A percentile compares a stretch with the other conserved stretches of the same genome.
phyloP scores from a whole-genome alignment of 2,888 invertebrate species.

The Idaea aversata region DNA sequence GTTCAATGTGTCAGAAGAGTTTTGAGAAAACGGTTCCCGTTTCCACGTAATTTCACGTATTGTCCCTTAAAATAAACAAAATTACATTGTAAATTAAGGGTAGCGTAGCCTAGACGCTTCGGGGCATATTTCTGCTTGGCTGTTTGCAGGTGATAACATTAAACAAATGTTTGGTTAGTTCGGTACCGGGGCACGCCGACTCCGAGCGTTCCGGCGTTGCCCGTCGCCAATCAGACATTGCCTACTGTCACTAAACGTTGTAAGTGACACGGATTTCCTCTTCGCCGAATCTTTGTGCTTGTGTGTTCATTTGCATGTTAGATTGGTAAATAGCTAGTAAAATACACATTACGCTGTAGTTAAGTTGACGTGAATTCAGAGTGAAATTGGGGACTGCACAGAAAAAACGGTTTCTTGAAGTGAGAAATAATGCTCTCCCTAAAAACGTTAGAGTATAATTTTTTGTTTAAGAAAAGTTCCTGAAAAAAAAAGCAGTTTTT shows the following conservation, averaged over 20 bases:
- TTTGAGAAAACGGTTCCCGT: background rate
- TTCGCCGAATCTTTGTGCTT: background rate
- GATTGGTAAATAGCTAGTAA: background rate
- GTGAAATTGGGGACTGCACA: too few relatives aligned
- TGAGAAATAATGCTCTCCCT: too few relatives aligned
- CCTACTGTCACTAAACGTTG: constrained; percentile 56
- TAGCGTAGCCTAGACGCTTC: constrained; percentile 60
- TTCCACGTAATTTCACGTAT: background rate
- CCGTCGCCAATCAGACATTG: constrained; percentile 49
- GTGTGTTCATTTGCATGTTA: background rate
- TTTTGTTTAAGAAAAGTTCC: too few relatives aligned
- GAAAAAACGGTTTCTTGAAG: too few relatives aligned
- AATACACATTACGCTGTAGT: background rate
- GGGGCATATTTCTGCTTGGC: constrained; percentile 70
- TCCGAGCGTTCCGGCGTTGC: constrained; percentile 37
- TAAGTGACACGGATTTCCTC: constrained; percentile 45
- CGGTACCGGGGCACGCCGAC: constrained; percentile 66
- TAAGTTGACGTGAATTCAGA: background rate
- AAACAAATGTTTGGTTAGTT: constrained; percentile 79
- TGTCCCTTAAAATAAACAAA: constrained; percentile 15
- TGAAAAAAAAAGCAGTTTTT: too few relatives aligned
- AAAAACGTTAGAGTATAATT: too few relatives aligned
- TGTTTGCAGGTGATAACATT: constrained; percentile 78
- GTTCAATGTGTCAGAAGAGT: background rate
- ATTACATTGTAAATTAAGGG: constrained; percentile 31